phyloP scores from a whole-genome alignment of 1,140 invertebrate genomes.

The Drosophila asahinai region DNA sequence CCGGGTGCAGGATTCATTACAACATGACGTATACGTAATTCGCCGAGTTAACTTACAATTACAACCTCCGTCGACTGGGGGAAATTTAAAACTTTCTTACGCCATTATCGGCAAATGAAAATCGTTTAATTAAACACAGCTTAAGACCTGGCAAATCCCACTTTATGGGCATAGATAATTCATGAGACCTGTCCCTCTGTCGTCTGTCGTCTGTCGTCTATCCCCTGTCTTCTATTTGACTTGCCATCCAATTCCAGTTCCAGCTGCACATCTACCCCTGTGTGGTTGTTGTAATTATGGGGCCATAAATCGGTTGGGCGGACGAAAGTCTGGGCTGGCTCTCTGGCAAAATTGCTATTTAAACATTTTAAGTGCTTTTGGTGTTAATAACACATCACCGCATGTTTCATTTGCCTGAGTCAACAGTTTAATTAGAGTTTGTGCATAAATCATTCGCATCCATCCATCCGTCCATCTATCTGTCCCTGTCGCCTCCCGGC shows the following conservation, averaged over 20 bases:
- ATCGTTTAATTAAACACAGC: conserved; percentile 59
- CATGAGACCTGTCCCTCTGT: conserved; percentile 7
- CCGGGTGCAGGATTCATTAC: conserved; percentile 50
- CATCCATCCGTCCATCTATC: conserved; percentile 20
- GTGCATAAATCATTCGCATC: conserved; percentile 71
- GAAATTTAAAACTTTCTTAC: conserved; percentile 38
- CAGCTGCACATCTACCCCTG: background rate
- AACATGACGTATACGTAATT: conserved; percentile 66
- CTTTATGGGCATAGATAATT: conserved; percentile 35
- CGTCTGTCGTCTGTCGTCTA: conserved; percentile 9
- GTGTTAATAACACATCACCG: conserved; percentile 76
- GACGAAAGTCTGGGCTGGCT: conserved; percentile 13
- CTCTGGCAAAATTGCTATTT: conserved; percentile 63
- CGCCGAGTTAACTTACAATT: conserved; percentile 34
- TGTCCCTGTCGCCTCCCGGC: conserved; percentile 14
- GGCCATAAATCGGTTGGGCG: conserved; percentile 39
- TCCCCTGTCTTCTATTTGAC: conserved; percentile 46
- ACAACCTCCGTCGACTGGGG: conserved; percentile 13
- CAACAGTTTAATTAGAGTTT: conserved; percentile 78
- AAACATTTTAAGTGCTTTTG: conserved; percentile 77
- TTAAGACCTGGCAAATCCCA: conserved; percentile 16
- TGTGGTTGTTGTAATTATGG: conserved; percentile 64
- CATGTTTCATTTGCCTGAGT: conserved; percentile 76
- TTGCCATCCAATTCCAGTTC: conserved; percentile 37
- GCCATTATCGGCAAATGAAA: conserved; percentile 59